Conservation (phyloP, 2,797 vertebrate species). For the Parauchenoglanis punctatus region DNA sequence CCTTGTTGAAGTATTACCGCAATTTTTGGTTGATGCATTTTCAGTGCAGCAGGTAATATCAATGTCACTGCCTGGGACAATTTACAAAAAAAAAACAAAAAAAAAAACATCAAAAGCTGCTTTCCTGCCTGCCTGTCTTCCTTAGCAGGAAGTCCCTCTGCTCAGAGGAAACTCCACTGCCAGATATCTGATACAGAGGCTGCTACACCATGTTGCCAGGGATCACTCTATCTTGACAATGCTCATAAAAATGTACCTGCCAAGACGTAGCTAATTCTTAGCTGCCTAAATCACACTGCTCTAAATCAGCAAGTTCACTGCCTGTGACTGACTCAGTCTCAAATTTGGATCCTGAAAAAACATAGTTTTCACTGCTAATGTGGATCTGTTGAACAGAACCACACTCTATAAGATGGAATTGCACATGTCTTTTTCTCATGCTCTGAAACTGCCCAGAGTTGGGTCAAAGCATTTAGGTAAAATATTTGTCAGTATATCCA, state of each 20-base stretch:
- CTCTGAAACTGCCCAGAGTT: conserved; percentile 10
- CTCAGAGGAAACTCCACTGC: conserved; percentile 61
- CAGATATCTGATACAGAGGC: conserved; percentile 46
- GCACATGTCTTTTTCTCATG: conserved; percentile 15
- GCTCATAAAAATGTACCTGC: conserved; percentile 22
- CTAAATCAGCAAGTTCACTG: conserved; percentile 37
- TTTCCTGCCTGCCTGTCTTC: conserved; percentile 79
- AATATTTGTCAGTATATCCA: conserved; percentile 2
- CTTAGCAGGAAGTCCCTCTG: conserved; percentile 52
- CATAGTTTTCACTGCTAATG: conserved; percentile 47
- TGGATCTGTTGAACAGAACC: conserved; percentile 54
- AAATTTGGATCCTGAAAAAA: conserved; percentile 16
- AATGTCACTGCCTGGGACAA: conserved; percentile 63
- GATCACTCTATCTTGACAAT: conserved; percentile 27
- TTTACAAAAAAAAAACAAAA: conserved; percentile 38
- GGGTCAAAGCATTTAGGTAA: conserved; percentile 7
- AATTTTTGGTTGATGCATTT: conserved; percentile 43
- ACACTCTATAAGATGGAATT: conserved; percentile 11
- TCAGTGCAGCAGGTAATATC: conserved; percentile 44
- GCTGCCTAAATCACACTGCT: conserved; percentile 42
- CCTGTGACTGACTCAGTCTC: conserved; percentile 23
- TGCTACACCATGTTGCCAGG: conserved; percentile 44
- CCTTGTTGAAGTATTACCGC: conserved; percentile 42
- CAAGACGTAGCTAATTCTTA: conserved; percentile 22
- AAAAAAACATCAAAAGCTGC: conserved; percentile 77